phyloP scores from a whole-genome alignment of 2,113 vertebrate species.

The Bettongia penicillata region DNA sequence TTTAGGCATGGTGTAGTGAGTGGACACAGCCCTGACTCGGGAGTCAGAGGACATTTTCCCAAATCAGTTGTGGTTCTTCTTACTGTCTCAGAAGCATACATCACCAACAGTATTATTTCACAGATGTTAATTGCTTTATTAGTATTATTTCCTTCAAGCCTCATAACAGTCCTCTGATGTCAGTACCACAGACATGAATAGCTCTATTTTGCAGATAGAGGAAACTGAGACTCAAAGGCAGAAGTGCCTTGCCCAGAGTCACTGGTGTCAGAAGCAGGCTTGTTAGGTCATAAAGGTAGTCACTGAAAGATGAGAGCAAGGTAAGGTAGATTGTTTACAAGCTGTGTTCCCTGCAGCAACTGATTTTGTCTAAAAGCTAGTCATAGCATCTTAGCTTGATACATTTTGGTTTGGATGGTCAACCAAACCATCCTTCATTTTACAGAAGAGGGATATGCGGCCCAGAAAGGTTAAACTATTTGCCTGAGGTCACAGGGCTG shows the following conservation, averaged over 20 bases:
- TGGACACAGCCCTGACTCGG: background rate
- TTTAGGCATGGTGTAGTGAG: background rate
- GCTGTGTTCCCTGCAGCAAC: background rate
- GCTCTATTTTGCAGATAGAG: background rate
- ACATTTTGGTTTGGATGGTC: background rate
- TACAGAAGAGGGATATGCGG: background rate
- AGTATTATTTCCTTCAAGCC: background rate
- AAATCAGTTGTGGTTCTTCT: background rate
- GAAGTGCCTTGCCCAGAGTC: background rate
- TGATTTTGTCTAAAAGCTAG: constrained; percentile 21
- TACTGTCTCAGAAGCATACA: background rate
- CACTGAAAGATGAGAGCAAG: background rate
- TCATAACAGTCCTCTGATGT: background rate
- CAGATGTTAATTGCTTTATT: background rate
- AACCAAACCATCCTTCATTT: background rate
- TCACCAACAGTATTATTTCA: background rate
- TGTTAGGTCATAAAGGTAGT: background rate
- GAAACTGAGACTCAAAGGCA: background rate
- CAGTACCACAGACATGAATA: background rate
- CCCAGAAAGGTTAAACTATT: too few relatives aligned
- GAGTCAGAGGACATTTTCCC: background rate
- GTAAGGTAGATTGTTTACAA: background rate
- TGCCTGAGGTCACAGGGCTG: too few relatives aligned
- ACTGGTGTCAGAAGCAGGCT: background rate
- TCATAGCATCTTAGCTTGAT: constrained; percentile 7